Base-by-base conservation (phyloP, 1,140 invertebrate genomes). In the Pseudomyrmex concolor region DNA sequence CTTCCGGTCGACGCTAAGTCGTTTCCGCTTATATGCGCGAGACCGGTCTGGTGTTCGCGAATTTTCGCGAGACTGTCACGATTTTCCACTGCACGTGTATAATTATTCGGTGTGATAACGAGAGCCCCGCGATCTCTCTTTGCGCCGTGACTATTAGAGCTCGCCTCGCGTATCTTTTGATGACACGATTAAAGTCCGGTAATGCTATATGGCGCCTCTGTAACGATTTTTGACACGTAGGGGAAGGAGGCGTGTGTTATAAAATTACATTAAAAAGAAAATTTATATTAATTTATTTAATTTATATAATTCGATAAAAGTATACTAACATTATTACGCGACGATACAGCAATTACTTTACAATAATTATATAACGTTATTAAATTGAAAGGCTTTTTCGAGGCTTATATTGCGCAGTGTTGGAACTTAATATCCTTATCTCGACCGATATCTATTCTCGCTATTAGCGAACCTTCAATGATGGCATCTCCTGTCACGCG, bases 401-500 rank as follows among this genome's bases (percentile, higher is more conserved):
- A 34, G 34, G 34, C 34, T 34, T 34, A 34, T 34, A 34, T 5
- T 34, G 34, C 34, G 34, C 34, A 34, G 34, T 34, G 34, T 34
- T 34, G 34, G 34, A 34, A 34, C 34, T 34, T 34, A 34, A 34
- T 34, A 73, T 4, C 45, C 64, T 68, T 50, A 5, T 63, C 70
- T n/a, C n/a, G 5, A n/a, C n/a, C 64, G 1, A n/a, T 57, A 13
- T 5, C 43, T 67, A 57, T 55, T 72, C 72, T 60, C 10, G 43
- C 57, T 54, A 17, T 71, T 17, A 25, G 17, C 25, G 9, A 19
- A 51, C 45, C 67, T 73, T 78, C 76, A 62, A 57, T 55, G 7
- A 59, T 60, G 17, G 76, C 76, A 81, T 86, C 66, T 67, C 66
- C 71, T 81, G 43, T 13, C 57, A 19, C 64, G 55, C 25, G 64